Evolutionary conservation across 2,888 invertebrate species (phyloP).

Genomic region (Ganaspis brasiliensis): DNA sequence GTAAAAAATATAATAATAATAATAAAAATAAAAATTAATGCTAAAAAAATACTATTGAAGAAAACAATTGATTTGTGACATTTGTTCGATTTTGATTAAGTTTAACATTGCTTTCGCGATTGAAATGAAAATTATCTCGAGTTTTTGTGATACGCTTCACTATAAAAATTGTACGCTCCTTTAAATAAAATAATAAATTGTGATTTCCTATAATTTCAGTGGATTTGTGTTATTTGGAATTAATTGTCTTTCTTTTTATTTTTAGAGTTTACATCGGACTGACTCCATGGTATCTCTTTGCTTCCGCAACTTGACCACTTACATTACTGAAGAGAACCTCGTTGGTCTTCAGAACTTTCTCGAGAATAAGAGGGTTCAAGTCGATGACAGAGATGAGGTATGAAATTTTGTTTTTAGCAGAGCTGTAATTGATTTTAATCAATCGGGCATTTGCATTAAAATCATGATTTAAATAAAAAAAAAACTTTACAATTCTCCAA

Average conservation of each 20-base stretch:
- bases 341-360: constrained; percentile 90
- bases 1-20: not conserved
- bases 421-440: no score
- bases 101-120: not conserved
- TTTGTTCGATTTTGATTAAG: constrained; percentile 20
- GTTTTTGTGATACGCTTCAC: not conserved
- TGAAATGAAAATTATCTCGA: no score
- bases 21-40: not conserved
- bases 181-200: not conserved
- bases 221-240: no score
- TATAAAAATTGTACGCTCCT: not conserved
- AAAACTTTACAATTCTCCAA: no score
- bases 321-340: constrained; percentile 90
- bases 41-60: not conserved
- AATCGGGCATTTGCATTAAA: no score
- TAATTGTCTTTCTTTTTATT: constrained; percentile 59
- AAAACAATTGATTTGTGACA: not conserved
- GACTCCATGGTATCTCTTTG: constrained; percentile 96
- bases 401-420: not conserved
- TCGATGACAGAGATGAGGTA: constrained; percentile 95
- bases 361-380: constrained; percentile 89
- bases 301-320: constrained; percentile 90
- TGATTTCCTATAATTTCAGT: no score
- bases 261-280: constrained; percentile 92
- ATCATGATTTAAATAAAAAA: no score